These are phyloP conservation scores for Motacilla tschutschensis DNA, from an alignment of 2,113 vertebrate genomes.

Conservation along the genomic window DNA sequence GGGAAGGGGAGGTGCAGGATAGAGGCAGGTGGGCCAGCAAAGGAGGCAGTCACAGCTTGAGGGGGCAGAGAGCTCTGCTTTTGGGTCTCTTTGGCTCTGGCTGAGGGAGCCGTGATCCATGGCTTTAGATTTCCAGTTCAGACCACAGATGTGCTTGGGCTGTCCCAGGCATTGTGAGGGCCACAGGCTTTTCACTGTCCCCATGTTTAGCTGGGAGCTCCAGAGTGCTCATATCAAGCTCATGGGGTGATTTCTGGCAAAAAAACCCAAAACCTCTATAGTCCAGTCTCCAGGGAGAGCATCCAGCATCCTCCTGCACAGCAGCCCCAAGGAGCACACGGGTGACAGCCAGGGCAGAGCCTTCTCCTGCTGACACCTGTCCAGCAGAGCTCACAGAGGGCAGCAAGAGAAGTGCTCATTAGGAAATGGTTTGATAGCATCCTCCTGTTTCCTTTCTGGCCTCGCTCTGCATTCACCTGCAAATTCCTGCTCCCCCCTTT, in stretches of 20 bases:
- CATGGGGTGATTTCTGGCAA: neutral
- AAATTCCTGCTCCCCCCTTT: neutral
- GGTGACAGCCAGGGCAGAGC: neutral
- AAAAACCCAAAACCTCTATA: neutral
- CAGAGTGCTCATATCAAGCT: neutral
- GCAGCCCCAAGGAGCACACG: rapidly evolving
- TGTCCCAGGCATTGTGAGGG: neutral
- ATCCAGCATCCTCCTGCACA: neutral
- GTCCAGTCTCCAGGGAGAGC: neutral
- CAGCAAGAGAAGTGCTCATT: neutral
- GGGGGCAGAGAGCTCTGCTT: neutral
- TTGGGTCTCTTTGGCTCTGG: neutral
- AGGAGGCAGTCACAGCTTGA: neutral
- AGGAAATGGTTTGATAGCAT: neutral
- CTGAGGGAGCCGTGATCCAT: neutral
- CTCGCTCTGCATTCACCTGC: neutral
- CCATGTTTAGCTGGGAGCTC: neutral
- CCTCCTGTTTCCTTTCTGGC: neutral
- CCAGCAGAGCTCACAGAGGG: neutral
- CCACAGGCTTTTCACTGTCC: neutral
- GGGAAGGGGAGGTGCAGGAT: neutral
- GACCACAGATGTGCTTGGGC: neutral
- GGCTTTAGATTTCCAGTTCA: neutral
- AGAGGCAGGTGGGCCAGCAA: neutral
- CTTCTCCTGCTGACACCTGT: neutral